Conservation (phyloP, 2,888 invertebrate genomes). For the Spialia ferax region DNA sequence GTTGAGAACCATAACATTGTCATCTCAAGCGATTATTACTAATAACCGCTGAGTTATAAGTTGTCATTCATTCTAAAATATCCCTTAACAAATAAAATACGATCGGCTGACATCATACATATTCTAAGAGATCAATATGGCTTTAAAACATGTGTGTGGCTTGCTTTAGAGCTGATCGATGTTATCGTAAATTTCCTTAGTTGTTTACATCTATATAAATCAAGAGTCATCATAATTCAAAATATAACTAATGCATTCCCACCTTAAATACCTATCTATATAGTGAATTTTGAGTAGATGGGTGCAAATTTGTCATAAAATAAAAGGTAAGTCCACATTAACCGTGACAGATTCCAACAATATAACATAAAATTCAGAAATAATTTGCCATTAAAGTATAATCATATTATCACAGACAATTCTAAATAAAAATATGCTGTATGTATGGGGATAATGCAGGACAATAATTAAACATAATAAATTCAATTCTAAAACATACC, state of each 20-base stretch:
- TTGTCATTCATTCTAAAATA: conserved; percentile 71
- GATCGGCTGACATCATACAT: conserved; percentile 63
- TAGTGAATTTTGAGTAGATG: conserved; percentile 5
- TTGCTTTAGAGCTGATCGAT: conserved; percentile 65
- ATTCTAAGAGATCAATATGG: conserved; percentile 82
- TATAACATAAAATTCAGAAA: conserved; percentile 48
- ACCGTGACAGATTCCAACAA: conserved; percentile 58
- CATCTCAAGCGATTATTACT: conserved; percentile 63
- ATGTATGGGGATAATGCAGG: conserved; percentile 60
- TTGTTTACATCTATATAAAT: conserved; percentile 42
- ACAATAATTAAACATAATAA: conserved; percentile 58
- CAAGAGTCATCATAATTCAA: conserved; percentile 12
- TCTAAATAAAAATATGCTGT: conserved; percentile 75
- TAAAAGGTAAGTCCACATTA: conserved; percentile 31
- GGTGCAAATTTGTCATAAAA: conserved; percentile 31
- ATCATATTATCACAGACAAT: conserved; percentile 79
- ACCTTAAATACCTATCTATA: no score
- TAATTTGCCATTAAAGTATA: conserved; percentile 62
- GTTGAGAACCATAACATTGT: conserved; percentile 64
- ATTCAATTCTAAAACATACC: conserved; percentile 53
- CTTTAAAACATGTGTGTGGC: conserved; percentile 66
- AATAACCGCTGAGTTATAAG: conserved; percentile 70
- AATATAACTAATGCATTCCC: conserved; percentile 20
- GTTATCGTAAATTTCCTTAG: conserved; percentile 50
- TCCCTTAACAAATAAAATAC: conserved; percentile 73